These are phyloP conservation scores for Pantelozetes paolii DNA, from an alignment of 2,888 invertebrate species.

Conservation along the genomic window DNA sequence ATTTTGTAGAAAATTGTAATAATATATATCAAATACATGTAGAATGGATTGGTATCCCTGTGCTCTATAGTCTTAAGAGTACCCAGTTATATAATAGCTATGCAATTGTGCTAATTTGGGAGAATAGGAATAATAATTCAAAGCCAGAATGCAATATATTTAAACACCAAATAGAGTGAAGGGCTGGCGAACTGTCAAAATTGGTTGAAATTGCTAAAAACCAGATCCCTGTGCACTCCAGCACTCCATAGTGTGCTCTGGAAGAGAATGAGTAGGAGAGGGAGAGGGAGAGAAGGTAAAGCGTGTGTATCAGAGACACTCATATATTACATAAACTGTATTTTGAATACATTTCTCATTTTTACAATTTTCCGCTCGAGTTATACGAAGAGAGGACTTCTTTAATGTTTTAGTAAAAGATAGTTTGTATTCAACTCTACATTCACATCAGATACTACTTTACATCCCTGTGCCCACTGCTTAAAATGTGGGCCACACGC, in stretches of 20 bases:
- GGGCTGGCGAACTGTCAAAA: constrained; percentile 26
- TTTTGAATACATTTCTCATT: constrained; percentile 5
- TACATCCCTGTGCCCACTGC: not conserved
- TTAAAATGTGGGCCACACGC: constrained; percentile 33
- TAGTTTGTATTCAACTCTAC: not conserved
- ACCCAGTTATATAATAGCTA: not conserved
- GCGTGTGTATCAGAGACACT: not conserved
- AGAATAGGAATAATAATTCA: constrained; percentile 30
- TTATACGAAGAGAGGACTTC: not conserved
- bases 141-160: constrained; percentile 10
- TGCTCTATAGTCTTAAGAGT: not conserved
- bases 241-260: not conserved
- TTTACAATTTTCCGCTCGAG: constrained; percentile 30
- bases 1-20: too few species aligned
- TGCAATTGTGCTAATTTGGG: constrained; percentile 33
- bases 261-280: constrained; percentile 4
- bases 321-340: too few species aligned
- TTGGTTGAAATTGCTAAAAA: constrained; percentile 31
- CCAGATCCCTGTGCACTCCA: not conserved
- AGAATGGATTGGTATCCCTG: not conserved
- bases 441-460: too few species aligned
- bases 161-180: constrained; percentile 14
- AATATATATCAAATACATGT: too few species aligned
- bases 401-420: not conserved
- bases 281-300: not conserved